phyloP scores from a whole-genome alignment of 2,113 vertebrate species.

The Rhea pennata region DNA sequence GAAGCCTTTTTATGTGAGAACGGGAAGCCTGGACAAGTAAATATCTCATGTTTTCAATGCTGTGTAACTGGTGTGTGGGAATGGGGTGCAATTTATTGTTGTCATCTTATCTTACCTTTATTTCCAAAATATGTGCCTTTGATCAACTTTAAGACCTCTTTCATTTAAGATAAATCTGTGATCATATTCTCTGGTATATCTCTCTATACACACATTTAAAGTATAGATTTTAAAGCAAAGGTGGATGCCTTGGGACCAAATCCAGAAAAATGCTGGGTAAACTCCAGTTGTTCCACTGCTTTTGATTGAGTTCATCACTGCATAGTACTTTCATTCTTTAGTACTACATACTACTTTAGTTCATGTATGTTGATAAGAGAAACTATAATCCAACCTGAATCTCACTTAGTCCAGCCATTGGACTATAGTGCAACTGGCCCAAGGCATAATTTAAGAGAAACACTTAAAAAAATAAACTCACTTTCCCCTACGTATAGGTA shows the following conservation, averaged over 20 bases:
- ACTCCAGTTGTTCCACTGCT: neutral
- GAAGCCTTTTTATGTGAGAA: conserved; percentile 98
- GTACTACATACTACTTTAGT: neutral
- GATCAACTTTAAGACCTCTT: neutral
- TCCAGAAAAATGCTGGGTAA: neutral
- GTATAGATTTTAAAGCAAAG: neutral
- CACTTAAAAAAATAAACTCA: neutral
- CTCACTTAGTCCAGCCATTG: neutral
- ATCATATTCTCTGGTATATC: neutral
- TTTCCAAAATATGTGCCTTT: neutral
- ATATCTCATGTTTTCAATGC: conserved; percentile 57
- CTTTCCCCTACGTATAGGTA: neutral
- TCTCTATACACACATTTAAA: neutral
- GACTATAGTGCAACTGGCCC: neutral
- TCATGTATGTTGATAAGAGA: neutral
- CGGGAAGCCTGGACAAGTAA: conserved; percentile 95
- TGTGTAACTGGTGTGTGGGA: neutral
- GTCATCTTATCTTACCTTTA: neutral
- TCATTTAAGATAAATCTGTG: neutral
- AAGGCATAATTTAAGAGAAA: neutral
- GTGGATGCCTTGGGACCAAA: neutral
- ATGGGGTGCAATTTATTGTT: neutral
- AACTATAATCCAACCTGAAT: neutral
- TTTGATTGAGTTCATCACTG: neutral
- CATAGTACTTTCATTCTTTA: neutral